Evolutionary conservation across 2,797 vertebrate genomes (phyloP).

Genomic region (Darevskia nairensis): DNA sequence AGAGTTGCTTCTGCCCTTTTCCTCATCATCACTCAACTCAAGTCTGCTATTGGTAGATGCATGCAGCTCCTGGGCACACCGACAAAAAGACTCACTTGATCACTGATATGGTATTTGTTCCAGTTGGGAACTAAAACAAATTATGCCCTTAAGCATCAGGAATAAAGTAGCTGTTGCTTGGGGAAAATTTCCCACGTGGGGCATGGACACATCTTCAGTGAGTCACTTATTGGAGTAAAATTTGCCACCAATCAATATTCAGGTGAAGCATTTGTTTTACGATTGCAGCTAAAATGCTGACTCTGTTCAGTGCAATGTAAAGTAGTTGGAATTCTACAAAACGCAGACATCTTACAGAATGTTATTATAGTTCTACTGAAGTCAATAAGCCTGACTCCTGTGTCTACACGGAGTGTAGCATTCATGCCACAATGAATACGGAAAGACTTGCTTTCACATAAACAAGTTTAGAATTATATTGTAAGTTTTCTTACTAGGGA

Average conservation of each 20-base stretch:
- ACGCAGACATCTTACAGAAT: not conserved
- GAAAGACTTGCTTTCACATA: not conserved
- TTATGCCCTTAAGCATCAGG: no score
- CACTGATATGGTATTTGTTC: not conserved
- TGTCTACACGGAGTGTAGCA: no score
- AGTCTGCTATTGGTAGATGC: no score
- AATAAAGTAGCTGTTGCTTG: not conserved
- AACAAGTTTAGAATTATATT: not conserved
- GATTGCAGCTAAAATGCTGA: not conserved
- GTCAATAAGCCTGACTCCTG: not conserved
- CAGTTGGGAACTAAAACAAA: not conserved
- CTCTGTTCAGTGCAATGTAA: not conserved
- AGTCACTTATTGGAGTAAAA: not conserved
- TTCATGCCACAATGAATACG: not conserved
- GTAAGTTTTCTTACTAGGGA: not conserved
- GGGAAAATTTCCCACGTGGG: not conserved
- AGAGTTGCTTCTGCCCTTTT: not conserved
- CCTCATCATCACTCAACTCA: not conserved
- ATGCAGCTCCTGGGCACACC: not conserved
- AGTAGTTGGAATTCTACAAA: not conserved
- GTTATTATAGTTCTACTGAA: not conserved
- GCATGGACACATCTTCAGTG: not conserved
- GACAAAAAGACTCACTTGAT: not conserved
- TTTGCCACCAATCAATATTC: no score
- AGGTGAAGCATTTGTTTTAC: not conserved